Evolutionary conservation across 2,888 invertebrate genomes (phyloP).

Genomic region (Nebria salina): DNA sequence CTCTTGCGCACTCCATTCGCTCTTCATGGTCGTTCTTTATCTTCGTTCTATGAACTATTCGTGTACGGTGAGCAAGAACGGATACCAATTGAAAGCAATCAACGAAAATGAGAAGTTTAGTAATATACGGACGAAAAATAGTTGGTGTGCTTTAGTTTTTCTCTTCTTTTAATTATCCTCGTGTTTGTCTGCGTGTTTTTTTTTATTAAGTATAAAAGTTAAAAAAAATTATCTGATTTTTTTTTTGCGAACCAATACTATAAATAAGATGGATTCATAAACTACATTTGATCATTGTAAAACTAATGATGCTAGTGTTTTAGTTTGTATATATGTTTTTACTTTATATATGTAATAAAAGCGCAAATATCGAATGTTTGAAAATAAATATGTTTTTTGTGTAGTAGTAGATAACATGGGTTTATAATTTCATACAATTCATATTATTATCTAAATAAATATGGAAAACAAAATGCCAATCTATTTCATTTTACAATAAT

Average conservation of each 20-base stretch:
- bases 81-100: slow-evolving; percentile 18
- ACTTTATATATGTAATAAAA: too few relatives aligned
- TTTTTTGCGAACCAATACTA: background rate
- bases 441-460: too few relatives aligned
- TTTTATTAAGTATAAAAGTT: background rate
- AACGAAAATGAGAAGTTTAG: slow-evolving; percentile 21
- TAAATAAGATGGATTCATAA: background rate
- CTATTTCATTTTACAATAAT: too few relatives aligned
- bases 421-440: too few relatives aligned
- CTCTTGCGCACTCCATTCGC: background rate
- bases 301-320: too few relatives aligned
- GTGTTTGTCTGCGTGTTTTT: background rate
- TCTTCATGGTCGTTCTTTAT: slow-evolving; percentile 1
- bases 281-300: too few relatives aligned
- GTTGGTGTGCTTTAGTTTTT: slow-evolving; percentile 11
- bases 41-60: slow-evolving; percentile 3
- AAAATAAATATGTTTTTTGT: too few relatives aligned
- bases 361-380: too few relatives aligned
- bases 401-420: too few relatives aligned
- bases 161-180: slow-evolving; percentile 10
- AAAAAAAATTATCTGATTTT: too few relatives aligned
- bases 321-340: too few relatives aligned
- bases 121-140: slow-evolving; percentile 15
- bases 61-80: slow-evolving; percentile 7
- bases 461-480: too few relatives aligned